Percentiles rank a stretch among this genome's conserved stretches.
These are phyloP conservation scores for Timandra comae DNA, from an alignment of 2,888 invertebrate genomes.

Conservation along the genomic window DNA sequence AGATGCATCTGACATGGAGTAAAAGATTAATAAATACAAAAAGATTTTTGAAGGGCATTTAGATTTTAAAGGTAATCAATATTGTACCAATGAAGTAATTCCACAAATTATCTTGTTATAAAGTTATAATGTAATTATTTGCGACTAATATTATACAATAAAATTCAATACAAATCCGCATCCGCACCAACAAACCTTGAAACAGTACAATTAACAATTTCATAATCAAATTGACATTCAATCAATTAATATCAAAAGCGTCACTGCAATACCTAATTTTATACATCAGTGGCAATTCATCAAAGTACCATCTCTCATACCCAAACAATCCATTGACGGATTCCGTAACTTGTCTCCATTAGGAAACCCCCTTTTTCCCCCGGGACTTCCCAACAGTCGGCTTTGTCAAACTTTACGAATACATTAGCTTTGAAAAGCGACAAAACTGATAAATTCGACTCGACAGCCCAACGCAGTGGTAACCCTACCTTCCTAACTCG, in stretches of 20 bases:
- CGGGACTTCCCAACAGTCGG: constrained; percentile 46
- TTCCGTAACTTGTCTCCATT: constrained; percentile 58
- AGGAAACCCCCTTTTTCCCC: constrained; percentile 51
- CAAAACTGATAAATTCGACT: constrained; percentile 61
- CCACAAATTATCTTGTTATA: neutral
- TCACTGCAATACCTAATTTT: neutral
- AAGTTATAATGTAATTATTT: neutral
- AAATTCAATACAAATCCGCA: constrained; percentile 7
- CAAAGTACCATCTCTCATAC: constrained; percentile 3
- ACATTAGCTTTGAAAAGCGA: constrained; percentile 59
- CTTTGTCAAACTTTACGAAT: constrained; percentile 64
- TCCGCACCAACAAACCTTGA: no score
- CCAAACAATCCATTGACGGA: constrained; percentile 49
- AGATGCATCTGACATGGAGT: no score
- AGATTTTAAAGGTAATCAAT: no score
- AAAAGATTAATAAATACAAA: no score
- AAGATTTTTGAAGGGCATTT: no score
- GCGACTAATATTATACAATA: constrained; percentile 2
- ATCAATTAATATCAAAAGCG: neutral
- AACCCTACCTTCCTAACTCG: constrained; percentile 7
- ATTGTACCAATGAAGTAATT: no score
- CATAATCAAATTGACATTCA: no score
- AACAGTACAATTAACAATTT: no score
- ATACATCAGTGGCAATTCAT: constrained; percentile 3
- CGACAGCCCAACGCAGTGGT: constrained; percentile 31